Evolutionary conservation across 2,888 invertebrate species (phyloP).

Genomic region (Perdita meconis): DNA sequence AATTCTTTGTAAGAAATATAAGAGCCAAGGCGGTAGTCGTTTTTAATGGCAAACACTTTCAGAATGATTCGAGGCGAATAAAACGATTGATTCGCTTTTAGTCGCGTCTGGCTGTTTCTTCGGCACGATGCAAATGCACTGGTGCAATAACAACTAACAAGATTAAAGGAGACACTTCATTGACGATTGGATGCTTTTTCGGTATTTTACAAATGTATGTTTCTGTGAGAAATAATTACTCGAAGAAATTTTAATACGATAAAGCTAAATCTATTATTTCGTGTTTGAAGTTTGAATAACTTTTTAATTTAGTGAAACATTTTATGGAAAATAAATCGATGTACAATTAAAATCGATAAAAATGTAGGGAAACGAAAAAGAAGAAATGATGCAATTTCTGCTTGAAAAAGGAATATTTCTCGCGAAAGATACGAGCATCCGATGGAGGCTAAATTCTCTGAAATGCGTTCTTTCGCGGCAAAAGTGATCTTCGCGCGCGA

Average conservation of each 20-base stretch:
- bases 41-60: constrained; percentile 34
- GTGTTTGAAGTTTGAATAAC: neutral
- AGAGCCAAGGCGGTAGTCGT: neutral
- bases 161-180: constrained; percentile 71
- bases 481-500: neutral
- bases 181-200: constrained; percentile 53
- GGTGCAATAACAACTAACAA: constrained; percentile 71
- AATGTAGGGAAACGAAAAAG: neutral
- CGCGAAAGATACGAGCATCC: neutral
- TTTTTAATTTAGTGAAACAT: neutral
- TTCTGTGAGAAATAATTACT: constrained; percentile 70
- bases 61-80: constrained; percentile 34
- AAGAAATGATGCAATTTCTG: neutral
- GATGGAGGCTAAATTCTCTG: neutral
- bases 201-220: constrained; percentile 75
- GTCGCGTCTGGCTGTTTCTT: constrained; percentile 42
- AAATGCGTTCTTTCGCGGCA: neutral
- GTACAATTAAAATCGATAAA: neutral
- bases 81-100: constrained; percentile 54
- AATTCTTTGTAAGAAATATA: neutral
- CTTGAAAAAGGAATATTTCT: neutral
- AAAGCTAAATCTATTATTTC: constrained; percentile 15
- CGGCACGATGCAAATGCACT: constrained; percentile 64
- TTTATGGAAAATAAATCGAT: too few species aligned
- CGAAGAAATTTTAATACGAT: constrained; percentile 56